Conservation (phyloP, 2,888 invertebrate species). For the Temnothorax ravouxi region DNA sequence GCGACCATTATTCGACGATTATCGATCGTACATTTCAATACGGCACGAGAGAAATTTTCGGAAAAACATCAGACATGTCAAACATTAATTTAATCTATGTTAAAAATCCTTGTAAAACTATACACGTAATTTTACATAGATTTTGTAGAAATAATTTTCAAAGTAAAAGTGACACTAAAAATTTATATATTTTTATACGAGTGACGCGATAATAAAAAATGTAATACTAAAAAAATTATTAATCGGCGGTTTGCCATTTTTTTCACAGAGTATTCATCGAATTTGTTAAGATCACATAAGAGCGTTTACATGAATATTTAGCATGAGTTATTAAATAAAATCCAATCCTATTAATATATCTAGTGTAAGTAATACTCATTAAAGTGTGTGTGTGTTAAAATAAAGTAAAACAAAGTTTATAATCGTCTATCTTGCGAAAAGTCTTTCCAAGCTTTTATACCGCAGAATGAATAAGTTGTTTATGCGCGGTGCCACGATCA, state of each 20-base stretch:
- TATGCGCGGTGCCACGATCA: neutral
- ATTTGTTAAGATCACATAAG: constrained; percentile 5
- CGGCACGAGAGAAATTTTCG: constrained; percentile 45
- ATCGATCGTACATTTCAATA: constrained; percentile 50
- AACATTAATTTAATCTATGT: constrained; percentile 52
- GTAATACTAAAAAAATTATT: constrained; percentile 33
- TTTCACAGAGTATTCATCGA: neutral
- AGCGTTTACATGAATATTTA: neutral
- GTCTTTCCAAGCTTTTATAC: neutral
- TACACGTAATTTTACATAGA: constrained; percentile 42
- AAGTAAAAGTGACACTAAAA: constrained; percentile 2
- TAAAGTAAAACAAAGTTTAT: neutral
- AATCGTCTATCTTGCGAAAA: neutral
- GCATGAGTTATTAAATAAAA: neutral
- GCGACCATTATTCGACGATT: constrained; percentile 53
- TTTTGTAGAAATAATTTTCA: constrained; percentile 47
- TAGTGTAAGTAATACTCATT: neutral
- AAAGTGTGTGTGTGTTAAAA: neutral
- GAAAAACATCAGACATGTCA: constrained; percentile 50
- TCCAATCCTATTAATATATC: neutral
- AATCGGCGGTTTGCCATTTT: constrained; percentile 2
- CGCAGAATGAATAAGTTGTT: constrained; percentile 22
- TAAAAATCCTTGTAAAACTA: constrained; percentile 46
- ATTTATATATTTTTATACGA: no score
- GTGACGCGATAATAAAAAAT: constrained; percentile 26